Base-by-base conservation (phyloP, 2,113 vertebrate species). In the Gasterosteus nipponicus region DNA sequence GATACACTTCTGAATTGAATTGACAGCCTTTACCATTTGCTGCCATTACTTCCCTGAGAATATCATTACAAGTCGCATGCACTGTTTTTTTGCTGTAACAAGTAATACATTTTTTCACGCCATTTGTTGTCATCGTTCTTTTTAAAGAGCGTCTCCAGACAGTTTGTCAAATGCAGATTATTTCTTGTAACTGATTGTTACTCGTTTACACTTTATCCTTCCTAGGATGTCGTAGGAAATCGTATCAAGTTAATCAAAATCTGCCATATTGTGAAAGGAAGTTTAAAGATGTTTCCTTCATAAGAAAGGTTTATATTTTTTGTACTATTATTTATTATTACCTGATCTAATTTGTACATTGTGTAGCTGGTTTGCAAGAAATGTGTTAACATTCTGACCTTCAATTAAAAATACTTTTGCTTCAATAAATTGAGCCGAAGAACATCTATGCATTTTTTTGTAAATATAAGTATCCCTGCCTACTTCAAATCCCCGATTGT, bases 241-340 rank as follows among this genome's bases (percentile, higher is more conserved):
- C n/a, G n/a, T n/a, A n/a, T n/a, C n/a, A 83, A 77, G 60, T 12
- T 14, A 31, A 11, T 74, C 7, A 44, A 18, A 58, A 5, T 70
- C 15, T 56, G 41, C 19, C 1, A 51, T 22, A 58, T 22, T 14
- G 0, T 65, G 31, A 78, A 58, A 59, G 81, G 80, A 90, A 87
- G 80, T 67, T 5, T 0, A 0, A 5, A 18, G 2, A 61, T 33
- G 29, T 0, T 29, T 4, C 54, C 51, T 89, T 86, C 88, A 86
- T 2, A 91, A 68, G 84, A 87, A 89, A 83, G 0, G 69, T 39
- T 29, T 10, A 60, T 54, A 4, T 26, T 22, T n/a, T 5, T 38
- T 38, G 35, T 38, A 38, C 6, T 38, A 38, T 38, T 38, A 6
- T 6, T 38, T 38, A 38, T 38, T 38, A 38, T 11, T 8, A 46